Percentiles rank a stretch among this genome's conserved stretches.
Conservation (phyloP, 2,888 invertebrate species). For the Mesorhabditis spiculigera region DNA sequence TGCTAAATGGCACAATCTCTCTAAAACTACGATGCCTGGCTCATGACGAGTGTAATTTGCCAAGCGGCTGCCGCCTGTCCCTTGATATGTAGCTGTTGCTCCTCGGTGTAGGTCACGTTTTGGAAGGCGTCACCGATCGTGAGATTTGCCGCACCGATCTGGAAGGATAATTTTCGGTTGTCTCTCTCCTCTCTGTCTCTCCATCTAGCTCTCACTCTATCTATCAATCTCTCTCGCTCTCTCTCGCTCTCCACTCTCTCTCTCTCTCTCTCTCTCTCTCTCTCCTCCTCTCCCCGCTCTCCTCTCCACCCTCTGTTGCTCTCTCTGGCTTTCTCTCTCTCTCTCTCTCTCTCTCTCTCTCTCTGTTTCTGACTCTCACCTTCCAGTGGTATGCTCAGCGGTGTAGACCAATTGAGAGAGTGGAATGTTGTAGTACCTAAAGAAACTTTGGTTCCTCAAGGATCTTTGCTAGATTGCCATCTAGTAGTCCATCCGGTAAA, state of each 20-base stretch:
- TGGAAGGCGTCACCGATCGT: constrained; percentile 21
- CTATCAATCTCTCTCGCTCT: too few relatives aligned
- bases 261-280: too few relatives aligned
- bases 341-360: too few relatives aligned
- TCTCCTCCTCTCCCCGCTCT: too few relatives aligned
- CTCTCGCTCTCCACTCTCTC: too few relatives aligned
- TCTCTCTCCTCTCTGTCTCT: too few relatives aligned
- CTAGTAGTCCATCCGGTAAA: background rate
- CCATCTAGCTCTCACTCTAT: too few relatives aligned
- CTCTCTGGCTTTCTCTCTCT: too few relatives aligned
- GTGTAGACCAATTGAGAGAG: constrained; percentile 52
- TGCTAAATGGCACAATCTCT: background rate
- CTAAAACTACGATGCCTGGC: constrained; percentile 30
- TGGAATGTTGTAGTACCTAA: constrained; percentile 48
- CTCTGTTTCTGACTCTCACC: constrained; percentile 8
- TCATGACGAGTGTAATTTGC: constrained; percentile 56
- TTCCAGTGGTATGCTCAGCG: constrained; percentile 54
- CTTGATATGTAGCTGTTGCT: constrained; percentile 48
- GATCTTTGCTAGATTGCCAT: background rate
- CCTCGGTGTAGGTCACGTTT: constrained; percentile 34
- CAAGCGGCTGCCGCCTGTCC: constrained; percentile 57
- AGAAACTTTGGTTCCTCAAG: background rate
- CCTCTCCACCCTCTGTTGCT: background rate
- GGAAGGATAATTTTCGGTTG: too few relatives aligned
- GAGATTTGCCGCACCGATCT: constrained; percentile 30